phyloP scores from a whole-genome alignment of 2,888 invertebrate genomes.

The Agrotis exclamationis region DNA sequence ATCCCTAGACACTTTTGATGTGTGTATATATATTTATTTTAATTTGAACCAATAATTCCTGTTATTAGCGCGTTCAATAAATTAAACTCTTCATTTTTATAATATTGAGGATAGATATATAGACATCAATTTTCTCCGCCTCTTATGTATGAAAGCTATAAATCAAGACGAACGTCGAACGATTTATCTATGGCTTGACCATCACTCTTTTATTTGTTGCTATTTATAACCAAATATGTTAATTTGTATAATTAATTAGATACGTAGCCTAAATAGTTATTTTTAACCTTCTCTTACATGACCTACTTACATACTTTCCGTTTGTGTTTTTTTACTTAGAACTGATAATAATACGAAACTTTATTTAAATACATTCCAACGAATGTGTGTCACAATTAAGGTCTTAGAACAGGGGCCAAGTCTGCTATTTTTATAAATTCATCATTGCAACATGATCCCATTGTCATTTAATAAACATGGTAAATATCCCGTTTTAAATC shows the following conservation, averaged over 20 bases:
- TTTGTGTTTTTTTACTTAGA: conserved; percentile 22
- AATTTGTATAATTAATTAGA: conserved; percentile 1
- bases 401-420: conserved; percentile 5
- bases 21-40: no score
- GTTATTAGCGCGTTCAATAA: no score
- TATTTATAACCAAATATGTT: conserved; percentile 6
- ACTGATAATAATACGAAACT: conserved; percentile 15
- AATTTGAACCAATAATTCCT: no score
- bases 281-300: conserved; percentile 4
- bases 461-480: no score
- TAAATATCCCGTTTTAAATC: no score
- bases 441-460: no score
- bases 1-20: no score
- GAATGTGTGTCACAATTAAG: neutral
- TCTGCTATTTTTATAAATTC: no score
- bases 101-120: no score
- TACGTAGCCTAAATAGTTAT: conserved; percentile 12
- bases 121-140: neutral
- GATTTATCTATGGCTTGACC: conserved; percentile 10
- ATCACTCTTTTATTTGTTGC: conserved; percentile 10
- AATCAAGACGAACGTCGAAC: neutral
- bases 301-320: conserved; percentile 44
- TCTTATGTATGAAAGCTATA: neutral
- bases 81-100: no score
- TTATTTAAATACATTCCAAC: neutral